Evolutionary conservation across 2,888 invertebrate genomes (phyloP), one percentile per base, ranked within the genome.

Genomic region (Seira ritae): DNA sequence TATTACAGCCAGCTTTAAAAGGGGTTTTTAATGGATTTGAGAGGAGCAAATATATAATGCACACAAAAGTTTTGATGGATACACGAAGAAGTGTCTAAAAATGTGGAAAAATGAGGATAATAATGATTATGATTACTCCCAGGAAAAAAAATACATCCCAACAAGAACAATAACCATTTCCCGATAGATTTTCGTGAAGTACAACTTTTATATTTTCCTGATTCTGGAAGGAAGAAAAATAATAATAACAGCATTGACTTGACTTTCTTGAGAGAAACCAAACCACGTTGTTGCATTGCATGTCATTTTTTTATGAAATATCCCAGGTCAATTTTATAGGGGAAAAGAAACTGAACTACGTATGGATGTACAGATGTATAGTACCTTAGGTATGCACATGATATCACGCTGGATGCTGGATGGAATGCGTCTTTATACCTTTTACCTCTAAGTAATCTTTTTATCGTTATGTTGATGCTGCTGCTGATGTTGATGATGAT

Each of bases 401-500:
- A 8, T 1, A 1, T 62, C 74, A 60, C 10, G 23, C 62, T 60
- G 20, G 19, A 70, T 22, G 66, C 24, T 71, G 73, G 65, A 80
- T 31, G 31, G 31, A 31, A 55, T 17, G 55, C 19, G 19, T 15
- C 31, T 31, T 31, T 81, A 50, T 81, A 66, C n/a, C 71, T 55
- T 65, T 55, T 82, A 55, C 17, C 66, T 70, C 60, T 71, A 70
- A 24, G 37, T 72, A 69, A 76, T 73, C 62, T 62, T 62, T 70
- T 75, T 70, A 79, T 79, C 70, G 75, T 70, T 66, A 82, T 77
- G 70, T 62, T 62, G 62, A 62, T 31, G 31, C 8, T 31, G 31
- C 2, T 31, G 31, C 31, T 31, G 31, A 31, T 31, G 31, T 4
- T 31, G 31, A 31, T 31, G 31, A 31, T 19, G 62, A 78, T 71